Evolutionary conservation across 2,797 vertebrate species (phyloP).

Genomic region (Naso thynnoides): DNA sequence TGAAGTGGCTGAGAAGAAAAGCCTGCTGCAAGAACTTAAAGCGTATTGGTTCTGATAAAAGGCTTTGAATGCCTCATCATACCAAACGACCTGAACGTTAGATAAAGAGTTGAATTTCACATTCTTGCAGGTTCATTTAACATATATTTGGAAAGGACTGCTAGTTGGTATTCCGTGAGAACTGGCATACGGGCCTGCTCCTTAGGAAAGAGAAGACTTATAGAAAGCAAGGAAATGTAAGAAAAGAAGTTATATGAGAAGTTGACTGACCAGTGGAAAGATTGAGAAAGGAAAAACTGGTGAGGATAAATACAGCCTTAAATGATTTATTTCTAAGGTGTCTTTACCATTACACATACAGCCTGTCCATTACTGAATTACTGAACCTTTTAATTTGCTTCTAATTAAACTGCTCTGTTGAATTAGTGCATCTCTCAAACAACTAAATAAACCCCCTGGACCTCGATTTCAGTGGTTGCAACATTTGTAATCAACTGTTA

Average conservation of each 20-base stretch:
- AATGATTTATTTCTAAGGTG: constrained; percentile 35
- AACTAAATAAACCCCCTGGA: constrained; percentile 51
- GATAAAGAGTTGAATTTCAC: constrained; percentile 73
- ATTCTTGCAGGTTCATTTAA: constrained; percentile 70
- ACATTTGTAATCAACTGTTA: constrained; percentile 67
- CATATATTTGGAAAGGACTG: constrained; percentile 55
- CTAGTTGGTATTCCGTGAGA: constrained; percentile 55
- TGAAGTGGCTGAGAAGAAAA: constrained; percentile 37
- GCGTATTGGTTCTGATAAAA: constrained; percentile 43
- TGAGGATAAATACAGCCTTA: constrained; percentile 3
- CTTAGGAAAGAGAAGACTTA: constrained; percentile 22
- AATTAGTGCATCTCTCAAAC: constrained; percentile 44
- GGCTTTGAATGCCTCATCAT: constrained; percentile 33
- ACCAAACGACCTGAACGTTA: constrained; percentile 53
- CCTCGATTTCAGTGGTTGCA: constrained; percentile 60
- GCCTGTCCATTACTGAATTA: constrained; percentile 37
- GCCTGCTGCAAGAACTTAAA: constrained; percentile 46
- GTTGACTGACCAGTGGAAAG: constrained; percentile 4
- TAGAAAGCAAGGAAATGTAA: constrained; percentile 22
- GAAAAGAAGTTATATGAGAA: constrained; percentile 21
- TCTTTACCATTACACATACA: constrained; percentile 27
- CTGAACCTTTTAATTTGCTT: constrained; percentile 57
- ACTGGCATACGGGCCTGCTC: constrained; percentile 48
- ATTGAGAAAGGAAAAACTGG: not conserved
- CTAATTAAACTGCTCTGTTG: constrained; percentile 52